phyloP scores from a whole-genome alignment of 1,140 invertebrate genomes.

The Meloidogyne floridensis region DNA sequence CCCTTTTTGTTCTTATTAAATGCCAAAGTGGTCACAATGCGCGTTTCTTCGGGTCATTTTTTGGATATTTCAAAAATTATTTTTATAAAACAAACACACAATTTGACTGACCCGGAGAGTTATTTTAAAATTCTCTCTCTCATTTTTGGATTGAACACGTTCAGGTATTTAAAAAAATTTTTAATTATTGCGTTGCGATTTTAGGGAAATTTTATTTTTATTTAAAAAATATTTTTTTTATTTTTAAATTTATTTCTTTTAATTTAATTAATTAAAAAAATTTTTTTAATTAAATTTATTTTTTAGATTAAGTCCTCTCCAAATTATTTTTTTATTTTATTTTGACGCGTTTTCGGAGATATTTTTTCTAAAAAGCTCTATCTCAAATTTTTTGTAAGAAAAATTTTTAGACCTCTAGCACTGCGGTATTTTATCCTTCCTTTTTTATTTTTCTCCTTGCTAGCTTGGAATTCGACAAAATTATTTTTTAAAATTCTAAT shows the following conservation, averaged over 20 bases:
- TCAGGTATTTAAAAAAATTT: background rate
- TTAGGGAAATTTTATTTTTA: too few species aligned
- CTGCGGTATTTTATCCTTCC: background rate
- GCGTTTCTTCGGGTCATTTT: slow-evolving; percentile 19
- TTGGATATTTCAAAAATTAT: background rate
- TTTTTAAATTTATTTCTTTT: background rate
- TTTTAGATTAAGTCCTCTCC: background rate
- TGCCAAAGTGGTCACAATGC: slow-evolving; percentile 40
- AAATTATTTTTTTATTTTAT: background rate
- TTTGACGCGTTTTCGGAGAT: background rate
- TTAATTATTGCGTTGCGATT: too few species aligned
- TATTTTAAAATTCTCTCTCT: background rate
- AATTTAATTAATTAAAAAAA: too few species aligned
- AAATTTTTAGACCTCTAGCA: too few species aligned
- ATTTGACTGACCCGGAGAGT: background rate
- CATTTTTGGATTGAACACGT: slow-evolving; percentile 8
- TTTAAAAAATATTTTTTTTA: too few species aligned
- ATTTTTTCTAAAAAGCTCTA: too few species aligned
- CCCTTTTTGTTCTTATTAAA: slow-evolving; percentile 6
- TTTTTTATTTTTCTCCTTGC: background rate
- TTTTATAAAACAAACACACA: background rate
- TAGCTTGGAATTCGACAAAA: background rate
- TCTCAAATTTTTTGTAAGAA: too few species aligned
- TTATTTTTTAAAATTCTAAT: too few species aligned
- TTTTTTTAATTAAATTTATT: too few species aligned